Evolutionary conservation across 2,113 vertebrate species (phyloP).

Genomic region (Asarcornis scutulata): DNA sequence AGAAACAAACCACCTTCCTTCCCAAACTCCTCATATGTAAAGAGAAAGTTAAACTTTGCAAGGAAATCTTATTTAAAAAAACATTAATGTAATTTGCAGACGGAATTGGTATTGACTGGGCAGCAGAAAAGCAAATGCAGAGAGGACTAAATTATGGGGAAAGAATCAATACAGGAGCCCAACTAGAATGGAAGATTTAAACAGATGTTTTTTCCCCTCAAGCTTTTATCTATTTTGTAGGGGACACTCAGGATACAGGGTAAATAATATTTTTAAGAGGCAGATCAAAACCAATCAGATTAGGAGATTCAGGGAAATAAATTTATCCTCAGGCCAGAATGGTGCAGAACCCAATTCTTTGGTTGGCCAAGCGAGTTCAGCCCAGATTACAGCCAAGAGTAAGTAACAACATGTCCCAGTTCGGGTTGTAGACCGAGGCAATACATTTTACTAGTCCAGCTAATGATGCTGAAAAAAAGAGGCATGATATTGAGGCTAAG

Average conservation of each 20-base stretch:
- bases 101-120: not conserved
- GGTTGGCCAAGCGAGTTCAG: not conserved
- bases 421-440: not conserved
- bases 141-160: not conserved
- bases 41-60: not conserved
- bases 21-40: not conserved
- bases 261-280: not conserved
- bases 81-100: not conserved
- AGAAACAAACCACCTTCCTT: not conserved
- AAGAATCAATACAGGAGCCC: not conserved
- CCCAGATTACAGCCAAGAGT: not conserved
- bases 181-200: not conserved
- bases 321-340: not conserved
- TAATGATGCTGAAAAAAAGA: not conserved
- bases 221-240: not conserved
- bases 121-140: not conserved
- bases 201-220: not conserved
- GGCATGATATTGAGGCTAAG: not conserved
- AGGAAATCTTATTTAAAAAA: not conserved
- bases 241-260: fast-evolving
- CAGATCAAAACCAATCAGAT: not conserved
- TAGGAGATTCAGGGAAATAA: not conserved
- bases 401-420: not conserved
- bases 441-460: not conserved
- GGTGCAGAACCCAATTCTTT: not conserved